A percentile compares a stretch with the other conserved stretches of the same genome.
Conservation (phyloP, 2,888 invertebrate genomes). For the Agrypnus murinus region DNA sequence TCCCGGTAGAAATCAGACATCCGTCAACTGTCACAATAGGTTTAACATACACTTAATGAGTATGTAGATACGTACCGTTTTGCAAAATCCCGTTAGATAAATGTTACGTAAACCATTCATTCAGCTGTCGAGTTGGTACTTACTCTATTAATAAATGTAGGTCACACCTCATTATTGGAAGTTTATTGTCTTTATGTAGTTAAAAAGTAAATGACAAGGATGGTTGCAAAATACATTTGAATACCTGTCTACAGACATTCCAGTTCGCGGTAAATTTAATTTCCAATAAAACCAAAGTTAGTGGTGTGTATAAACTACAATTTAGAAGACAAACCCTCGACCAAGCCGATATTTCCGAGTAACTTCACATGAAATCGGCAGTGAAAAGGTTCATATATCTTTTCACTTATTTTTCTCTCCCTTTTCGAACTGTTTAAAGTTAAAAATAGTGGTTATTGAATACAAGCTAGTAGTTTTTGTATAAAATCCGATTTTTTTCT, state of each 20-base stretch:
- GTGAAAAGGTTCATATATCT: slow-evolving; percentile 36
- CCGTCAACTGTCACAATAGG: slow-evolving; percentile 37
- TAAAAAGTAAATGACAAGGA: too few relatives aligned
- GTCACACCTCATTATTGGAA: neutral
- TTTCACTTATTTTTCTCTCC: slow-evolving; percentile 16
- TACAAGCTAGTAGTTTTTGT: too few relatives aligned
- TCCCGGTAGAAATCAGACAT: slow-evolving; percentile 32
- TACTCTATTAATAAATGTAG: slow-evolving; percentile 1
- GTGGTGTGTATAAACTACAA: slow-evolving; percentile 35
- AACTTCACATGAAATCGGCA: slow-evolving; percentile 44
- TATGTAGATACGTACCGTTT: slow-evolving; percentile 12
- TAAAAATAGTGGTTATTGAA: too few relatives aligned
- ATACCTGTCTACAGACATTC: neutral
- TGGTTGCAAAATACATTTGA: neutral
- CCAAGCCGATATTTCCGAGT: slow-evolving; percentile 37
- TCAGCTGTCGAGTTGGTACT: neutral
- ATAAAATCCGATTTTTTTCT: too few relatives aligned
- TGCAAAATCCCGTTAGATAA: neutral
- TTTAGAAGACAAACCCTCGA: slow-evolving; percentile 31
- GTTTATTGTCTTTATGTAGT: too few relatives aligned
- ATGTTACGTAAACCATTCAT: neutral
- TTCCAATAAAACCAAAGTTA: slow-evolving; percentile 29
- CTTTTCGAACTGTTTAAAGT: neutral
- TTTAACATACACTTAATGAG: slow-evolving; percentile 17
- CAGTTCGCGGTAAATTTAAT: slow-evolving; percentile 18